Percentiles rank a stretch among this genome's conserved stretches.
Conservation (phyloP, 2,888 invertebrate species). For the Calameuta pallipes region DNA sequence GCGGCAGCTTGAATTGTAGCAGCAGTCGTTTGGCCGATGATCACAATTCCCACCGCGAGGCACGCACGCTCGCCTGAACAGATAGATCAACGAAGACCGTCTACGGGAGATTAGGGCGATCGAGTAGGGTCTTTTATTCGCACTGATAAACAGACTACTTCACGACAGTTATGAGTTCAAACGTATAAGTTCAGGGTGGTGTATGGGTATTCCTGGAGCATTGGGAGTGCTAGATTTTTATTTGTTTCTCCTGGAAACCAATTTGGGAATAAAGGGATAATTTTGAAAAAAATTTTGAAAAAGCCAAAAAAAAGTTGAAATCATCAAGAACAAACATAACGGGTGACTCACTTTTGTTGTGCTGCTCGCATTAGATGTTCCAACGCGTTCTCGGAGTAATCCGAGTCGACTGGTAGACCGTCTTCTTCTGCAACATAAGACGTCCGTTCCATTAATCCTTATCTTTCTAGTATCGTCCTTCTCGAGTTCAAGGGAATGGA, state of each 20-base stretch:
- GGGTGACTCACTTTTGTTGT: constrained; percentile 74
- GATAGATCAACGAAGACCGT: constrained; percentile 85
- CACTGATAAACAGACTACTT: background rate
- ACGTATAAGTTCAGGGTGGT: background rate
- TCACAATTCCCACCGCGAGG: constrained; percentile 86
- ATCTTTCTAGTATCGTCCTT: background rate
- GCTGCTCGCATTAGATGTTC: constrained; percentile 76
- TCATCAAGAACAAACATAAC: background rate
- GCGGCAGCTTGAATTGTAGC: constrained; percentile 86
- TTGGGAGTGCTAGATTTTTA: background rate
- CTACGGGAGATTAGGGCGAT: constrained; percentile 69
- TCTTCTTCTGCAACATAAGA: constrained; percentile 48
- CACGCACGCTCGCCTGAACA: constrained; percentile 87
- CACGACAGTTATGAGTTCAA: background rate
- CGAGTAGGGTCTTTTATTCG: constrained; percentile 32
- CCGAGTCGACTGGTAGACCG: constrained; percentile 54
- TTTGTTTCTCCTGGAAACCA: background rate
- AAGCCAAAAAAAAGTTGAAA: background rate
- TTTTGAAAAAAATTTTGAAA: background rate
- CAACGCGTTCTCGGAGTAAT: constrained; percentile 76
- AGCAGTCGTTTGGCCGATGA: constrained; percentile 86
- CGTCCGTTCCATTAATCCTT: background rate
- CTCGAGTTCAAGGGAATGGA: background rate
- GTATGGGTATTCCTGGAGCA: no score
- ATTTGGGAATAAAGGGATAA: background rate